Conservation (phyloP, 2,888 invertebrate species). For the Sipha maydis region DNA sequence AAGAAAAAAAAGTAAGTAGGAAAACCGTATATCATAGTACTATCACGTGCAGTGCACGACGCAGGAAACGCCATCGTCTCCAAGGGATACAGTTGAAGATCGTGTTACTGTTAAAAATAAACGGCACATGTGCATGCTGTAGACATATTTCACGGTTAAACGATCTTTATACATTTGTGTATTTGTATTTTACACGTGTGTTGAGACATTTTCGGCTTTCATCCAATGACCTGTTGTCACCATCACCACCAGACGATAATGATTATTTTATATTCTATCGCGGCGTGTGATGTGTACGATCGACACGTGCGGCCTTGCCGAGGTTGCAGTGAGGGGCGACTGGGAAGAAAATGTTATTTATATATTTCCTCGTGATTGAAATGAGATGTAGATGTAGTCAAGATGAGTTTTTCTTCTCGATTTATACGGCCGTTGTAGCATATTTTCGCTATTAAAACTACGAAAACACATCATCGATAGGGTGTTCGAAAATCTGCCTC, state of each 20-base stretch:
- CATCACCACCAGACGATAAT: not conserved
- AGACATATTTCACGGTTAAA: conserved; percentile 17
- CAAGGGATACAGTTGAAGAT: conserved; percentile 18
- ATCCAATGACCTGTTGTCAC: conserved; percentile 5
- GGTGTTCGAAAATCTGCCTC: too few relatives aligned
- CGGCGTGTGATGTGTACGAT: not conserved
- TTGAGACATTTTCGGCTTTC: conserved; percentile 1
- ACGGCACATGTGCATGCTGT: not conserved
- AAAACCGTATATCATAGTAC: too few relatives aligned
- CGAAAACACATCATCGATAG: too few relatives aligned
- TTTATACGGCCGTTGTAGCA: too few relatives aligned
- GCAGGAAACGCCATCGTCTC: conserved; percentile 24
- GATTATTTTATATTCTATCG: not conserved
- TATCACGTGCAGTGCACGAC: too few relatives aligned
- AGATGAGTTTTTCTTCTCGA: too few relatives aligned
- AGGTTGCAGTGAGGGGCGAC: not conserved
- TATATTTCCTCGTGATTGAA: not conserved
- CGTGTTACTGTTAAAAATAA: conserved; percentile 54
- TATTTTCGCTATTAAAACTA: too few relatives aligned
- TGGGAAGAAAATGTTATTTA: not conserved
- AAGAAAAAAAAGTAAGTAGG: too few relatives aligned
- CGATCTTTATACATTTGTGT: not conserved
- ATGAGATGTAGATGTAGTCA: too few relatives aligned
- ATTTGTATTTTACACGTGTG: not conserved
- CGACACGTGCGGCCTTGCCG: not conserved